Base-by-base conservation (phyloP, 2,113 vertebrate species). In the Salvelinus fontinalis region DNA sequence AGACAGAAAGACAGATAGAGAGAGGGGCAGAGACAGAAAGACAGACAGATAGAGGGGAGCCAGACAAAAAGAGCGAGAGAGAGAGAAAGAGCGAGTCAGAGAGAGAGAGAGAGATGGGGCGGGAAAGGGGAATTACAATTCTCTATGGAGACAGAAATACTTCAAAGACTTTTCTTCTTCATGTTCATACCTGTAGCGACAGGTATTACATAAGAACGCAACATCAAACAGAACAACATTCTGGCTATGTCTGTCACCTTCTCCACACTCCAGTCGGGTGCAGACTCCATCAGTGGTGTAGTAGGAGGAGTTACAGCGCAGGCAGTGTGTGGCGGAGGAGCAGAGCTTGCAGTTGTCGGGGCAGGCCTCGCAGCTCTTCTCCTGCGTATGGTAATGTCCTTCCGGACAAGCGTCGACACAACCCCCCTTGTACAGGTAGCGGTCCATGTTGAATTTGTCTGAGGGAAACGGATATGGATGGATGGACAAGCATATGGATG, bases 401-500 rank as follows among this genome's bases (percentile, higher is more conserved):
- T 44, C 39, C 2, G 39, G 39, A 44, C 39, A 44, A 44, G 39
- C 39, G 39, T 44, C 39, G 39, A 44, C 39, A 3, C 39, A 44
- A 12, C 39, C 39, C 9, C 39, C 39, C 9, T 44, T 44, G 39
- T 44, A 44, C 39, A 44, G 2, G 39, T 44, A 44, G 9, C 85
- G 93, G 14, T 93, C 82, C 7, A 71, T 75, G 1, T 92, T 90
- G 75, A 92, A 93, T 44, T 44, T 44, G 11, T 98, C 97, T 99
- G 88, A 26, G 65, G 66, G 20, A 79, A 13, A 77, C 24, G 5
- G 18, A 77, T 26, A 34, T 7, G 31, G 3, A 48, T 18, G n/a
- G 44, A 44, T 11, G 39, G 6, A 7, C 34, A 34, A 34, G 34
- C 5, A 34, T 29, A 29, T 29, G 29, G 1, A 27, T 16, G n/a